Percentiles rank a stretch among this genome's conserved stretches.
These are phyloP conservation scores for Eulemur rufifrons DNA, from an alignment of 2,113 vertebrate genomes.

Conservation along the genomic window DNA sequence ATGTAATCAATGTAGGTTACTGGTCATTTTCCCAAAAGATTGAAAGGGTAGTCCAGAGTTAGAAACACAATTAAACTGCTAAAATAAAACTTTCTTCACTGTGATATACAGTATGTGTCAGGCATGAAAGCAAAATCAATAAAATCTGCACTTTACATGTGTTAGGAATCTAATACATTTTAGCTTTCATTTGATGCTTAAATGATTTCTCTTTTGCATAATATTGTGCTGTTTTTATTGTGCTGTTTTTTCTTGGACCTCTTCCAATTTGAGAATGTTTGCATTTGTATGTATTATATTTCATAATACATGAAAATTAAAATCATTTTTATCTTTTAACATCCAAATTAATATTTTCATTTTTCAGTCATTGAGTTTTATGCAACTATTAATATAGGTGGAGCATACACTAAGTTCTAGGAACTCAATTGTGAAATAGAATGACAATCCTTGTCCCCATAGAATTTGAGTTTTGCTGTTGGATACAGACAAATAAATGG, in stretches of 20 bases:
- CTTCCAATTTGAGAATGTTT: not conserved
- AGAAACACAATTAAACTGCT: conserved; percentile 44
- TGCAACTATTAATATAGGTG: not conserved
- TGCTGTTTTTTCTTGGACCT: not conserved
- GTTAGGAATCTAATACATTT: not conserved
- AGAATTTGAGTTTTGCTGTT: not conserved
- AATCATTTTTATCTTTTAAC: not conserved
- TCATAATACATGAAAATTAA: not conserved
- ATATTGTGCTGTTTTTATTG: not conserved
- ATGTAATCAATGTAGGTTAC: conserved; percentile 24
- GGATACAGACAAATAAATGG: not conserved
- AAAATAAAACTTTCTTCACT: conserved; percentile 26
- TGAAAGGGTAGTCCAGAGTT: conserved; percentile 40
- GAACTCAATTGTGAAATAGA: not conserved
- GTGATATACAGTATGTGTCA: not conserved
- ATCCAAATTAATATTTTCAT: not conserved
- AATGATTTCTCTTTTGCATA: not conserved
- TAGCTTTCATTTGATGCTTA: not conserved
- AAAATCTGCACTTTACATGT: not conserved
- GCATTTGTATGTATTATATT: not conserved
- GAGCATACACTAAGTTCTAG: not conserved
- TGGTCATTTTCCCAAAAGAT: conserved; percentile 50
- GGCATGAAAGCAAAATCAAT: not conserved
- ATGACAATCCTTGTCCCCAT: not conserved
- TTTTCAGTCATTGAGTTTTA: not conserved